Evolutionary conservation across 2,113 vertebrate species (phyloP).

Genomic region (Melanocharis versteri): DNA sequence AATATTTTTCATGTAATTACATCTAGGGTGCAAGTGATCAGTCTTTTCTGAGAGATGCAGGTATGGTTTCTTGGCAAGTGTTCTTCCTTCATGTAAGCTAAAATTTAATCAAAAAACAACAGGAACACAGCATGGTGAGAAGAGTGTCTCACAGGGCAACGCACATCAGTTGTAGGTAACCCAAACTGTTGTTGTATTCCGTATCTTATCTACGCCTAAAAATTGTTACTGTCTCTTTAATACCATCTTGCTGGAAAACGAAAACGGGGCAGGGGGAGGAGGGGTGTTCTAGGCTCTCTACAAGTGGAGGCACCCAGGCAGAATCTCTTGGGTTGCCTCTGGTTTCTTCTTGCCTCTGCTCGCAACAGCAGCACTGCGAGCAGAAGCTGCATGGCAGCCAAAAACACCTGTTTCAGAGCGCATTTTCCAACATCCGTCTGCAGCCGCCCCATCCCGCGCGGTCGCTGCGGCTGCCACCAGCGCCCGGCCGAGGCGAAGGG

Average conservation of each 20-base stretch:
- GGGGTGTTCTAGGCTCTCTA: neutral
- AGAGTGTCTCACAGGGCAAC: too few relatives aligned
- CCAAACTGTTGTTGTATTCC: neutral
- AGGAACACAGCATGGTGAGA: neutral
- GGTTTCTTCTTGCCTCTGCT: neutral
- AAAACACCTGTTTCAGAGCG: too few relatives aligned
- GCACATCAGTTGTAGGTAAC: rapidly evolving
- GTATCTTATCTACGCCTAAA: neutral
- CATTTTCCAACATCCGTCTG: neutral
- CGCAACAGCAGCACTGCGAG: rapidly evolving
- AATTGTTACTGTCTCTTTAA: neutral
- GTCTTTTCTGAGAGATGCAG: neutral
- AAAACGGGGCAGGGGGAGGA: rapidly evolving
- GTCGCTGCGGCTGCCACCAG: too few relatives aligned
- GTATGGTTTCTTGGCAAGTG: neutral
- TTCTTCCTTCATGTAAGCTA: neutral
- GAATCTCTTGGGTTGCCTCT: neutral
- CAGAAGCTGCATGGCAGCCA: neutral
- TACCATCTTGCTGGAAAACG: neutral
- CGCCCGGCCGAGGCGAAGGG: neutral
- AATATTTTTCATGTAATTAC: neutral
- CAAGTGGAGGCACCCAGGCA: neutral
- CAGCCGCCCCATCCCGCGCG: too few relatives aligned
- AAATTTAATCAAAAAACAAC: neutral
- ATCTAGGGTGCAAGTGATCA: neutral